Evolutionary conservation across 2,888 invertebrate genomes (phyloP).

Genomic region (Tupiocoris notatus): DNA sequence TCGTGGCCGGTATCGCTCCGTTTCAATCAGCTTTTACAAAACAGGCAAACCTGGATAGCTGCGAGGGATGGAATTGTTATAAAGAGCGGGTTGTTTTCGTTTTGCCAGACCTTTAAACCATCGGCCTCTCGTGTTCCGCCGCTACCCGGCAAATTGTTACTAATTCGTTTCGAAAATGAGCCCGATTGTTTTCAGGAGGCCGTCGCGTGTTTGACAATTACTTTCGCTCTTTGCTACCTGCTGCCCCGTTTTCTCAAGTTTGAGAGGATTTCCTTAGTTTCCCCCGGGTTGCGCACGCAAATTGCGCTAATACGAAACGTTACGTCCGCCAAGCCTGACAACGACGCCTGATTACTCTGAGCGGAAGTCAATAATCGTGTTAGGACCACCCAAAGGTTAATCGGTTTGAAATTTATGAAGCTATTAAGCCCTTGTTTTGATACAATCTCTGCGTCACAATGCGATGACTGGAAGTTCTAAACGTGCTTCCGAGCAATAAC

Average conservation of each 20-base stretch:
- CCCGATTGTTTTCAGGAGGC: constrained; percentile 19
- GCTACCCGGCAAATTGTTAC: constrained; percentile 28
- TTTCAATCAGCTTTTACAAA: constrained; percentile 32
- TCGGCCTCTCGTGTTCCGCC: neutral
- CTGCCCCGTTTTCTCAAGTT: neutral
- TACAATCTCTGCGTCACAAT: neutral
- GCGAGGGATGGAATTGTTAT: neutral
- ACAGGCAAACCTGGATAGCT: neutral
- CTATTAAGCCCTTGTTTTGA: neutral
- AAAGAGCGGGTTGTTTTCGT: neutral
- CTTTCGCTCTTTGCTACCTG: constrained; percentile 13
- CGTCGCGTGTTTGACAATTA: constrained; percentile 36
- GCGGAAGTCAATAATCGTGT: constrained; percentile 11
- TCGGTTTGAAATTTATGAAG: constrained; percentile 18
- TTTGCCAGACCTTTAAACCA: neutral
- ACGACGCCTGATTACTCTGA: constrained; percentile 7
- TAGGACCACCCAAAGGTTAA: constrained; percentile 16
- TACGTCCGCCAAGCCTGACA: neutral
- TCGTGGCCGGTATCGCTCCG: constrained; percentile 32
- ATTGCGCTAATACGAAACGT: neutral
- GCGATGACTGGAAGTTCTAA: too few species aligned
- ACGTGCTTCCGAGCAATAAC: too few species aligned
- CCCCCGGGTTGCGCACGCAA: constrained; percentile 30
- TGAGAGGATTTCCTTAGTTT: constrained; percentile 9
- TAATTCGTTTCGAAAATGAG: constrained; percentile 25